These are phyloP conservation scores for Psilopsiagon aymara DNA, from an alignment of 2,113 vertebrate genomes.

Conservation along the genomic window DNA sequence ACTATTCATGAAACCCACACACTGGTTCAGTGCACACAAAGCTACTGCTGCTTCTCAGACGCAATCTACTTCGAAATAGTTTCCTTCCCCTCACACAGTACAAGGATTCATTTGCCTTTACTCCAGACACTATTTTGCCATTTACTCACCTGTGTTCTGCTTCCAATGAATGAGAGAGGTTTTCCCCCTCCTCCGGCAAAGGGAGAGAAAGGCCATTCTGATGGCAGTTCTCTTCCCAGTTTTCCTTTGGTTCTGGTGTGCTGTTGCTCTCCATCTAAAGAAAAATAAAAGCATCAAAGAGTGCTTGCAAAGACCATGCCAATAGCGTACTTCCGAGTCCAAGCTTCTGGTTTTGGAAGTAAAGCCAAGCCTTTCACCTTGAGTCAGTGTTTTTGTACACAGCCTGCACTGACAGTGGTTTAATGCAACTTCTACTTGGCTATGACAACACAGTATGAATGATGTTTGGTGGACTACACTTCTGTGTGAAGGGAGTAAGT, in stretches of 20 bases:
- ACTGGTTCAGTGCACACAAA: not conserved
- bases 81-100: not conserved
- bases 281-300: not conserved
- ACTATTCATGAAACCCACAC: not conserved
- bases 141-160: conserved; percentile 92
- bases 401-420: not conserved
- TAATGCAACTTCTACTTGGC: not conserved
- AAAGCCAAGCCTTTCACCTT: not conserved
- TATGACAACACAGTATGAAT: fast-evolving
- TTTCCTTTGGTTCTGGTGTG: conserved; percentile 93
- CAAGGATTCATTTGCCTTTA: not conserved
- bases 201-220: conserved; percentile 93
- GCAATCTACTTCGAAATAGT: not conserved
- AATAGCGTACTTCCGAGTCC: not conserved
- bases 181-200: conserved; percentile 88
- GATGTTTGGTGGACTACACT: not conserved
- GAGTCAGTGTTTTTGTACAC: not conserved
- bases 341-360: not conserved
- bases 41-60: not conserved
- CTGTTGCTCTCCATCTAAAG: conserved; percentile 78
- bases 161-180: conserved; percentile 95
- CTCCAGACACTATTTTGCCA: not conserved
- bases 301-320: not conserved
- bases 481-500: not conserved
- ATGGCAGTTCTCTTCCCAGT: conserved; percentile 87